Evolutionary conservation across 2,113 vertebrate genomes (phyloP), one percentile per base, ranked within the genome.

Genomic region (Aegotheles bennettii): DNA sequence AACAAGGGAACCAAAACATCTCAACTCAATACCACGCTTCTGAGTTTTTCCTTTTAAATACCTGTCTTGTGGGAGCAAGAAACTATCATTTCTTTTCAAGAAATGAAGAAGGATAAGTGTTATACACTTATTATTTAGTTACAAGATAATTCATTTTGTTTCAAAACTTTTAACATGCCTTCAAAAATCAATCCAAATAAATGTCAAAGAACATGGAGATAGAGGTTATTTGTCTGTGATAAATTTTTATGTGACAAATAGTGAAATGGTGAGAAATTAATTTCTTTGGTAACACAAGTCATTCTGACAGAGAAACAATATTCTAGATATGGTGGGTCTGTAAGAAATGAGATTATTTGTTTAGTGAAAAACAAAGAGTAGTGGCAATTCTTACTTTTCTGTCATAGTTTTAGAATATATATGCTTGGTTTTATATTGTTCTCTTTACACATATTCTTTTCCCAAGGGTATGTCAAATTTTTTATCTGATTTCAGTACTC

Each of bases 111-210:
- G 0, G 19, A 10, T 56, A 71, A 84, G 35, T 23, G 63, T 91
- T 78, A 64, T 51, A 17, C 43, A 56, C 25, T 73, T 93, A 57
- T 21, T 50, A 81, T 64, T 79, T 85, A 64, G 9, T 24, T 54
- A 60, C 6, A 63, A 84, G 35, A 45, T 13, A 87, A 91, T 85
- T 79, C 1, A 51, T 87, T 94, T 90, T 85, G 29, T 56, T 90
- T 87, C 70, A 85, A 85, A 94, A 82, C 35, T 79, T 93, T 43
- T 84, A 65, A 82, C 53, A 8, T 87, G 11, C 1, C 1, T 94
- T 18, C n/a, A 93, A 94, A 94, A 87, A 95, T 84, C 87, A 82
- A 82, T 93, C 69, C 76, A 56, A 94, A 59, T 87, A 87, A 87
- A 85, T 68, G 43, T 68, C 69, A 91, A 48, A 38, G 25, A 87